phyloP scores from a whole-genome alignment of 2,797 vertebrate species.

The Cuniculus paca region DNA sequence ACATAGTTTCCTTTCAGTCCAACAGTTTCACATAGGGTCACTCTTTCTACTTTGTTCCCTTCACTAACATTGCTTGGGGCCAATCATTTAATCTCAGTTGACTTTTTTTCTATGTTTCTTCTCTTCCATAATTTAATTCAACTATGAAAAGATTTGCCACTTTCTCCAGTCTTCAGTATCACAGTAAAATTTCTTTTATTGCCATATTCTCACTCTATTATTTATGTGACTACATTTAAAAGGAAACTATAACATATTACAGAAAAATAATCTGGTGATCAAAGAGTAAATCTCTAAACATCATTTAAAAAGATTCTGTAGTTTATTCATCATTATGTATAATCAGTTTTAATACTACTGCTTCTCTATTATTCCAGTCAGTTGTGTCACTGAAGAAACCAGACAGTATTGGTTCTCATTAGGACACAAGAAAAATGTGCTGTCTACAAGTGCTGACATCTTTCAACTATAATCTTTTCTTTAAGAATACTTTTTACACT shows the following conservation, averaged over 20 bases:
- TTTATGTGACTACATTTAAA: neutral
- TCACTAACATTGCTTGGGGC: neutral
- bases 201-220: neutral
- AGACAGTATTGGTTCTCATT: neutral
- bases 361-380: neutral
- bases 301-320: neutral
- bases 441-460: neutral
- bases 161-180: neutral
- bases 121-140: neutral
- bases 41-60: neutral
- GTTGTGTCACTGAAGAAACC: neutral
- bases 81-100: conserved; percentile 24
- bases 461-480: neutral
- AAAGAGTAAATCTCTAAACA: neutral
- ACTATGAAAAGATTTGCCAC: neutral
- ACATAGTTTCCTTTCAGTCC: neutral
- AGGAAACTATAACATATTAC: neutral
- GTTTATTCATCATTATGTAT: neutral
- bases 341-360: neutral
- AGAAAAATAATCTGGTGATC: neutral
- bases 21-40: neutral
- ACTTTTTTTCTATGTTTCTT: neutral
- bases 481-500: neutral
- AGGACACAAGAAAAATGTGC: neutral
- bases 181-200: neutral